Percentiles rank a stretch among this genome's conserved stretches.
These are phyloP conservation scores for Cheilosia urbana DNA, from an alignment of 2,888 invertebrate genomes.

Conservation along the genomic window DNA sequence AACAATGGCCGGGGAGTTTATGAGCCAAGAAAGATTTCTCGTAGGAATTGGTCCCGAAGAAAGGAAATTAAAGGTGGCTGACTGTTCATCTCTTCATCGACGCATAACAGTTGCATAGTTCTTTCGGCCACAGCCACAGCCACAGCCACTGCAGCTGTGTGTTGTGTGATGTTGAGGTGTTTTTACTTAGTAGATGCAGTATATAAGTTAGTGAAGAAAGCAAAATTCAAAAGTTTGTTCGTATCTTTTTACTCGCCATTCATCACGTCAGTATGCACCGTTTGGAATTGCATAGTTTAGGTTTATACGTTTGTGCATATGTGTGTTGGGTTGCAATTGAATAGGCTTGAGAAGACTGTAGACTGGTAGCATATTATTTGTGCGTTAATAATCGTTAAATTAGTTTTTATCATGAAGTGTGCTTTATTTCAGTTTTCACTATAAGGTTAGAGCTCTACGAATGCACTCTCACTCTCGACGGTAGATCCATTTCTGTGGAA, in stretches of 20 bases:
- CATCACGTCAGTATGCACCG: slow-evolving; percentile 57
- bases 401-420: slow-evolving; percentile 34
- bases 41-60: slow-evolving; percentile 71
- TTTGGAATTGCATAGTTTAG: slow-evolving; percentile 16
- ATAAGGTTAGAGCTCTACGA: neutral
- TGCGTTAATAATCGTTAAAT: slow-evolving; percentile 56
- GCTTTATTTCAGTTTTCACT: slow-evolving; percentile 40
- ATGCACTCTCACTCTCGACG: slow-evolving; percentile 61
- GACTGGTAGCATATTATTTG: slow-evolving; percentile 29
- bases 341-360: slow-evolving; percentile 3
- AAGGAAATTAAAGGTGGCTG: slow-evolving; percentile 68
- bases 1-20: slow-evolving; percentile 82
- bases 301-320: neutral
- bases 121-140: slow-evolving; percentile 42
- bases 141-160: slow-evolving; percentile 30
- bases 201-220: slow-evolving; percentile 16
- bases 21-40: slow-evolving; percentile 78
- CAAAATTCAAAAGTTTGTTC: slow-evolving; percentile 44
- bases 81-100: slow-evolving; percentile 64
- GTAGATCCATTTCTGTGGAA: neutral
- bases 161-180: neutral
- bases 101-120: slow-evolving; percentile 66
- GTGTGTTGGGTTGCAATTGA: slow-evolving; percentile 10
- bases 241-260: slow-evolving; percentile 49
- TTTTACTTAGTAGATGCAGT: slow-evolving; percentile 16